Conservation (phyloP, 2,113 vertebrate genomes). For the Anhinga rufa region DNA sequence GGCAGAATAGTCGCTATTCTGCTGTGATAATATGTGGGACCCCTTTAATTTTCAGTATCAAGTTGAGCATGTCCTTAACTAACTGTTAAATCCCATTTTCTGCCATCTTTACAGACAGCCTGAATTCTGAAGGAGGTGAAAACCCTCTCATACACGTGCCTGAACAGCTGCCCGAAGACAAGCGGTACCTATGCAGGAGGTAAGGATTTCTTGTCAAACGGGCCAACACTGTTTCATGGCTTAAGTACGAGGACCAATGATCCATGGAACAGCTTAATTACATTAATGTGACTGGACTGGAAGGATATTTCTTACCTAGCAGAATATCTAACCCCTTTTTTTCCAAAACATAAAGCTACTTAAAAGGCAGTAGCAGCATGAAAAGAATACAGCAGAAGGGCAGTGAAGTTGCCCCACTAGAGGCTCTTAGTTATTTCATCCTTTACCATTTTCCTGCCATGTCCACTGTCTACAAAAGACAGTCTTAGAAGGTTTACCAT, state of each 20-base stretch:
- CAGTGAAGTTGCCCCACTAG: background rate
- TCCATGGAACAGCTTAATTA: background rate
- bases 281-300: background rate
- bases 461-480: background rate
- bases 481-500: background rate
- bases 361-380: background rate
- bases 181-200: background rate
- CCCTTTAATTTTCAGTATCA: background rate
- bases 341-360: background rate
- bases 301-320: background rate
- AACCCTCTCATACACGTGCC: rapidly evolving
- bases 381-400: background rate
- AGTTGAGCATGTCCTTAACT: background rate
- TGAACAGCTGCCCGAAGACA: background rate
- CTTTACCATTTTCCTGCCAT: background rate
- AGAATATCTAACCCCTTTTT: background rate
- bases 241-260: background rate
- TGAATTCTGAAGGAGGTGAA: background rate
- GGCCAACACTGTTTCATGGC: background rate
- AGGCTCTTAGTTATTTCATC: background rate
- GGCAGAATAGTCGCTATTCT: background rate
- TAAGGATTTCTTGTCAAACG: background rate
- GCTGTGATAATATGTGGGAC: background rate
- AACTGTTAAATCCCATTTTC: background rate
- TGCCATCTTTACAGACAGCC: background rate